Percentiles rank a stretch among this genome's conserved stretches.
Evolutionary conservation across 1,140 invertebrate genomes (phyloP).

Genomic region (Ectropis grisescens): DNA sequence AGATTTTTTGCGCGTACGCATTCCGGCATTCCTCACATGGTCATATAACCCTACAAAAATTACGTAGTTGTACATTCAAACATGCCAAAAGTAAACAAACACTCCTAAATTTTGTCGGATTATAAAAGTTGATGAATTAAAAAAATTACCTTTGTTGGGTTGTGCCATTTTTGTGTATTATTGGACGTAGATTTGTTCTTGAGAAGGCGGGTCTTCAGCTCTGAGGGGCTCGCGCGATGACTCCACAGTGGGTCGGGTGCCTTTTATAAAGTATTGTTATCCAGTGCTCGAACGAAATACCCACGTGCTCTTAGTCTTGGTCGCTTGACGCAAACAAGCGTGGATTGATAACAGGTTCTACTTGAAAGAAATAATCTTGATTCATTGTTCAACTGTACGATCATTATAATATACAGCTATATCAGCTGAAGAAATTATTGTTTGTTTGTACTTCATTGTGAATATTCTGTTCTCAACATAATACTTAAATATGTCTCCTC

Average conservation of each 20-base stretch:
- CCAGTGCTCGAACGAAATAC: conserved; percentile 23
- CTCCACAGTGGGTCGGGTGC: conserved; percentile 20
- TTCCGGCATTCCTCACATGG: too few relatives aligned
- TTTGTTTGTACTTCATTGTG: too few relatives aligned
- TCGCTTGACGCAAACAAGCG: conserved; percentile 19
- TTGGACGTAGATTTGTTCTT: conserved; percentile 8
- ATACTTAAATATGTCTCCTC: too few relatives aligned
- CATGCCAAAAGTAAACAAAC: neutral
- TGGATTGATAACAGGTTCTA: conserved; percentile 17
- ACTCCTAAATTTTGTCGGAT: conserved; percentile 15
- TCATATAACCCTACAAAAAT: too few relatives aligned
- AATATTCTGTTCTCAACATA: too few relatives aligned
- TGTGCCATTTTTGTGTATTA: conserved; percentile 33
- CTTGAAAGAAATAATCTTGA: conserved; percentile 17
- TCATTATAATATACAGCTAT: too few relatives aligned
- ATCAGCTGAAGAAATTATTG: too few relatives aligned
- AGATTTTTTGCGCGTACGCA: too few relatives aligned
- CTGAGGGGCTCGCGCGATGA: conserved; percentile 24
- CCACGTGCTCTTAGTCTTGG: conserved; percentile 59
- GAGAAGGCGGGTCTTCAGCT: conserved; percentile 12
- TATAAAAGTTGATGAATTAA: conserved; percentile 14
- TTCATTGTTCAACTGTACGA: conserved; percentile 1
- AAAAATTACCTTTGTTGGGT: conserved; percentile 50
- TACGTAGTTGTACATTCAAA: too few relatives aligned
- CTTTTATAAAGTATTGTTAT: conserved; percentile 55